A percentile compares a stretch with the other conserved stretches of the same genome.
phyloP scores from a whole-genome alignment of 2,888 invertebrate species.

The Salticus scenicus region DNA sequence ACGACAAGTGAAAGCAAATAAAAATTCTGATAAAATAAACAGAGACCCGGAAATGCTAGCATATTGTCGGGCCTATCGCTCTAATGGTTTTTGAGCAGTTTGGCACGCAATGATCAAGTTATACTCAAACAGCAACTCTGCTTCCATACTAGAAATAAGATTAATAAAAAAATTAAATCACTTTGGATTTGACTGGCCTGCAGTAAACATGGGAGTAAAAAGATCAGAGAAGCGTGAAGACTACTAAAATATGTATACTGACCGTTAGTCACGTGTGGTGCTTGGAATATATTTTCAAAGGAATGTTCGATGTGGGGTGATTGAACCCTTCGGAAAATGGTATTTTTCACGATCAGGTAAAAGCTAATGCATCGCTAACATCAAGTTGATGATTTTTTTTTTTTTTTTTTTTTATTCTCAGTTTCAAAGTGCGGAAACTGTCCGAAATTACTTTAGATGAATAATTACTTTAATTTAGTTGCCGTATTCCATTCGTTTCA shows the following conservation, averaged over 20 bases:
- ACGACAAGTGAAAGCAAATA: not conserved
- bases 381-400: not conserved
- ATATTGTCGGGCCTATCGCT: not conserved
- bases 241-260: constrained; percentile 60
- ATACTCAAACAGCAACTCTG: not conserved
- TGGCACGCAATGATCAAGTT: not conserved
- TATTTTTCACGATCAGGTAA: constrained; percentile 38
- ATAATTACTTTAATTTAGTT: no score
- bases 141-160: no score
- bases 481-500: no score
- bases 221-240: constrained; percentile 47
- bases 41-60: not conserved
- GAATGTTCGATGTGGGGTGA: constrained; percentile 40
- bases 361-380: constrained; percentile 59
- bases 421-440: no score
- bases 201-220: not conserved
- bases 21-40: not conserved
- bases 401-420: no score
- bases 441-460: no score
- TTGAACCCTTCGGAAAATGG: constrained; percentile 47
- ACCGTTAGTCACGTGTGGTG: constrained; percentile 54
- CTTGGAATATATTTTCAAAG: constrained; percentile 45
- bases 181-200: not conserved
- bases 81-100: not conserved
- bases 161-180: not conserved